These are phyloP conservation scores for Drosophila neotestacea DNA, from an alignment of 2,888 invertebrate species.

Conservation along the genomic window DNA sequence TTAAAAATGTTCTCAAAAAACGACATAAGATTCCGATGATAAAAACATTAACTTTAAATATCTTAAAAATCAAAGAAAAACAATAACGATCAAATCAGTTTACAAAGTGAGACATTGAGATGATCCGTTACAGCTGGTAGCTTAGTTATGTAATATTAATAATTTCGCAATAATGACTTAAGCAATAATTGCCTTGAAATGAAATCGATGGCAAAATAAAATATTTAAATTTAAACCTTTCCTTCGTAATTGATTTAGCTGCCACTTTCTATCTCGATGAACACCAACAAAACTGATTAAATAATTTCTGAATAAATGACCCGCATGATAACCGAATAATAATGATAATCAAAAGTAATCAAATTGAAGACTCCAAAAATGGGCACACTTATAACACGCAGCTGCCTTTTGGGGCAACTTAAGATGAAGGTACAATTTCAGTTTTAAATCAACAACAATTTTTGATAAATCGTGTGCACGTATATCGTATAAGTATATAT, in stretches of 20 bases:
- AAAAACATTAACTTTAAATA: background rate
- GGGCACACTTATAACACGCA: conserved; percentile 32
- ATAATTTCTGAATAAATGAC: conserved; percentile 44
- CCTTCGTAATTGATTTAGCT: conserved; percentile 3
- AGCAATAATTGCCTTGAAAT: conserved; percentile 1
- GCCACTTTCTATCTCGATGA: conserved; percentile 41
- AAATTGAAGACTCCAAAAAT: conserved; percentile 59
- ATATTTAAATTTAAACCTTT: conserved; percentile 1
- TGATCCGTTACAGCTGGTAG: too few species aligned
- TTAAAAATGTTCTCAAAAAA: too few species aligned
- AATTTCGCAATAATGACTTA: background rate
- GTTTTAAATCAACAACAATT: conserved; percentile 8
- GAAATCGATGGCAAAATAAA: conserved; percentile 10
- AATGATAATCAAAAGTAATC: conserved; percentile 68
- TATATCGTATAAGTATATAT: conserved; percentile 5
- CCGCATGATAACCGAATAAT: conserved; percentile 50
- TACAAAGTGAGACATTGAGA: too few species aligned
- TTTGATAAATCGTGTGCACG: conserved; percentile 3
- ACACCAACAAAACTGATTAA: conserved; percentile 1
- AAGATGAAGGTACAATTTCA: background rate
- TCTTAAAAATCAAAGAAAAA: too few species aligned
- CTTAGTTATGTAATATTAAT: background rate
- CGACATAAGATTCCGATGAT: background rate
- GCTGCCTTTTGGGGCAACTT: conserved; percentile 10
- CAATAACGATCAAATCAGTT: too few species aligned